Base-by-base conservation (phyloP, 2,888 invertebrate genomes). In the Cactoblastis cactorum region DNA sequence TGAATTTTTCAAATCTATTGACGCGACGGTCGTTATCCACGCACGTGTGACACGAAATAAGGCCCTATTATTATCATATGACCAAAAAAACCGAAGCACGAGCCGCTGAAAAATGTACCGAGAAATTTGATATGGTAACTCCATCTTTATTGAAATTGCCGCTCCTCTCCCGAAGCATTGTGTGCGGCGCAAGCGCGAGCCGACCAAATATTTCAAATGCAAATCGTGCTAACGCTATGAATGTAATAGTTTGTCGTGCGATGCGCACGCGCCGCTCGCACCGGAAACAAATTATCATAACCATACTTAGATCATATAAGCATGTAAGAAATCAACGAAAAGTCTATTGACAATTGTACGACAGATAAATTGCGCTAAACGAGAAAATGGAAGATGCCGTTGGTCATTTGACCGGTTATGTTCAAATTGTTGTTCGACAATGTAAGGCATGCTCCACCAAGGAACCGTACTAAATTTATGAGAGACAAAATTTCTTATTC, bases 241-340 rank as follows among this genome's bases (percentile, higher is more conserved):
- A 85, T 85, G 88, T 87, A 85, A 86, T 83, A 83, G 86, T 83
- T 79, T 80, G 85, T 87, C 85, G 87, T 82, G 86, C 68, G 74
- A 63, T 74, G 89, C 87, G 88, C 88, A 87, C 89, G 88, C 86
- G 87, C 77, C 82, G 79, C 67, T 59, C 67, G 77, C 78, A 83
- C 87, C 89, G 89, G 89, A 88, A 86, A 89, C 82, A 88, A 88
- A 89, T 89, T 89, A 88, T 87, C 89, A 88, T 89, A 85, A 71
- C 89, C 89, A 85, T n/a, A n/a, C n/a, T n/a, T n/a, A n/a, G n/a
- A n/a, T n/a, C n/a, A n/a, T 89, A 86, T 87, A 87, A 73, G 87
- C 74, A 69, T 74, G 80, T 76, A 81, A 71, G 73, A 80, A 86
- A 87, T 81, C 67, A 73, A 80, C 80, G 81, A 84, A 87, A 85